A percentile compares a stretch with the other conserved stretches of the same genome.
These are phyloP conservation scores for Puntigrus tetrazona DNA, from an alignment of 2,113 vertebrate genomes.

Conservation along the genomic window DNA sequence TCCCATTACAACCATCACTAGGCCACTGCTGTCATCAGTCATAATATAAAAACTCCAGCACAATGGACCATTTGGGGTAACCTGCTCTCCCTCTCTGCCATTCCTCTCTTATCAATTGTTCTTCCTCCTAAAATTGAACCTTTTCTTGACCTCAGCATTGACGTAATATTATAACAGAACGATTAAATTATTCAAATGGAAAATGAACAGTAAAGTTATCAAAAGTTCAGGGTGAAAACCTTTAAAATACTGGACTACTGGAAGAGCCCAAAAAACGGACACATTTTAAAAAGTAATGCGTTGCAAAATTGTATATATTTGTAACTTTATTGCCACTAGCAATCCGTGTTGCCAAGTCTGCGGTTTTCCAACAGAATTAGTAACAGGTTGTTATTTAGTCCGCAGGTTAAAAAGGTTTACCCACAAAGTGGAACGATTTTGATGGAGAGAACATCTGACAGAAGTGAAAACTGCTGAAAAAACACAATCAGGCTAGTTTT, in stretches of 20 bases:
- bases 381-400: not conserved
- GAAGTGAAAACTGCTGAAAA: too few species aligned
- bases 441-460: not conserved
- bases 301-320: not conserved
- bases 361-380: not conserved
- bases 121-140: not conserved
- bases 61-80: slow-evolving; percentile 11
- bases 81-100: not conserved
- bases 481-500: too few species aligned
- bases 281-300: too few species aligned
- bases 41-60: slow-evolving; percentile 24
- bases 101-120: not conserved
- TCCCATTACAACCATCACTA: slow-evolving; percentile 38
- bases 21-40: slow-evolving; percentile 37
- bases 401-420: not conserved
- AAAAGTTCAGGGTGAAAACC: not conserved
- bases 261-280: too few species aligned
- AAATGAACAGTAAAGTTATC: not conserved
- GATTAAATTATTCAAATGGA: not conserved
- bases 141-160: not conserved
- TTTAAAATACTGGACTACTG: not conserved
- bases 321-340: not conserved
- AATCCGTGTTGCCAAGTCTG: not conserved
- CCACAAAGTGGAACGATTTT: not conserved
- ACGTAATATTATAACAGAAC: not conserved